phyloP scores from a whole-genome alignment of 2,888 invertebrate genomes.

The Monochamus alternatus region DNA sequence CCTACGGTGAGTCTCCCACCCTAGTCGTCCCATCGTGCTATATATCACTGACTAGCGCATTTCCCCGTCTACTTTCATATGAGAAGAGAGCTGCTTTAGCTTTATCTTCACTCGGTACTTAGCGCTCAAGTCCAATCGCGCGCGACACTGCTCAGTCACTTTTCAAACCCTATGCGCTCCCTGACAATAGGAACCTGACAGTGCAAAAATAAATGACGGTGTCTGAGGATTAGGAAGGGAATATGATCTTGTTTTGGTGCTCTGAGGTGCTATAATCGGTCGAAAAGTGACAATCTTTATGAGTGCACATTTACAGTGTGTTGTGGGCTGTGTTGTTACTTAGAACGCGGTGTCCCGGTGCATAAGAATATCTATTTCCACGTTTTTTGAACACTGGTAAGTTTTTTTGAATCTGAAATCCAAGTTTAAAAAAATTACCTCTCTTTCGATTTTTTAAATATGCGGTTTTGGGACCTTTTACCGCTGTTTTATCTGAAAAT shows the following conservation, averaged over 20 bases:
- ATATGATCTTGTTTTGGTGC: conserved; percentile 30
- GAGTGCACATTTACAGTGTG: conserved; percentile 33
- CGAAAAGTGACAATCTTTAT: conserved; percentile 25
- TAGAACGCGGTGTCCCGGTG: conserved; percentile 17
- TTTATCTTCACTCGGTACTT: conserved; percentile 50
- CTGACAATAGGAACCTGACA: not conserved
- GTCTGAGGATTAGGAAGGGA: conserved; percentile 27
- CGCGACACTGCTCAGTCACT: conserved; percentile 44
- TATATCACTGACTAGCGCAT: conserved; percentile 56
- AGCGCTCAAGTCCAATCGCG: conserved; percentile 45
- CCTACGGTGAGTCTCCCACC: conserved; percentile 21
- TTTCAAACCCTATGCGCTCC: conserved; percentile 23
- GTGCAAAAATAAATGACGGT: conserved; percentile 3
- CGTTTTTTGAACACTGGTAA: conserved; percentile 29
- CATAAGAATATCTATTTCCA: conserved; percentile 22
- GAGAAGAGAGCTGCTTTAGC: conserved; percentile 40
- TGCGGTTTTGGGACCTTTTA: not conserved
- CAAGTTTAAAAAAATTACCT: too few relatives aligned
- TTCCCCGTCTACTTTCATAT: conserved; percentile 52
- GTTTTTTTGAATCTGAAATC: not conserved
- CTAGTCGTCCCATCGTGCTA: conserved; percentile 39
- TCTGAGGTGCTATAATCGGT: conserved; percentile 37
- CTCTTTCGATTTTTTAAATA: not conserved
- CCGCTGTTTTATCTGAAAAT: not conserved
- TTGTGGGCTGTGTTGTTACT: conserved; percentile 31